These are phyloP conservation scores for Tipula lateralis DNA, from an alignment of 2,888 invertebrate genomes.

Conservation along the genomic window DNA sequence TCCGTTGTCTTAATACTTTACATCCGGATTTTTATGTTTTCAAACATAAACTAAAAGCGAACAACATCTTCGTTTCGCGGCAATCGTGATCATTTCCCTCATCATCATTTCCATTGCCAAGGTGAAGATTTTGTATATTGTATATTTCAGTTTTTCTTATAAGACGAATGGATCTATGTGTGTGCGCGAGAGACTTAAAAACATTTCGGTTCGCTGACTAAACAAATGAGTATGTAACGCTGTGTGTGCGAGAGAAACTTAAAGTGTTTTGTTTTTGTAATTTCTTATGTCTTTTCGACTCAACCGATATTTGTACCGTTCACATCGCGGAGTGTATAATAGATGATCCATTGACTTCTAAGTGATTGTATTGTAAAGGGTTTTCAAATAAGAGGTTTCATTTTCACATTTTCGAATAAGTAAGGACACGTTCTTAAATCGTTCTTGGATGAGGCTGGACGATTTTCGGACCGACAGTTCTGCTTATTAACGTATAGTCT, in stretches of 20 bases:
- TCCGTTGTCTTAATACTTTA: not conserved
- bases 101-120: constrained; percentile 16
- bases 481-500: too few species aligned
- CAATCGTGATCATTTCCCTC: constrained; percentile 11
- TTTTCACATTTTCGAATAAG: too few species aligned
- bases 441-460: too few species aligned
- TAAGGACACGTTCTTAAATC: too few species aligned
- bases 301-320: constrained; percentile 19
- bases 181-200: not conserved
- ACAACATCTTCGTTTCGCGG: not conserved
- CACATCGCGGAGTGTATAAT: not conserved
- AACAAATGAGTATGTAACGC: not conserved
- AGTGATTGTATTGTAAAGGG: constrained; percentile 25
- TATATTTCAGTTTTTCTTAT: not conserved
- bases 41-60: not conserved
- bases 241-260: not conserved
- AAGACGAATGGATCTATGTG: not conserved
- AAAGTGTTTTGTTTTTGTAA: constrained; percentile 25
- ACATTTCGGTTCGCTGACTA: not conserved
- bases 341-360: constrained; percentile 26
- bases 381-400: too few species aligned
- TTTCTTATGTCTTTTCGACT: not conserved
- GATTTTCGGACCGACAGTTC: too few species aligned
- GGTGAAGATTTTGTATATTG: constrained; percentile 20
- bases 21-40: not conserved